Evolutionary conservation across 2,797 vertebrate genomes (phyloP), one percentile per base, ranked within the genome.

Genomic region (Aldrovandia affinis): DNA sequence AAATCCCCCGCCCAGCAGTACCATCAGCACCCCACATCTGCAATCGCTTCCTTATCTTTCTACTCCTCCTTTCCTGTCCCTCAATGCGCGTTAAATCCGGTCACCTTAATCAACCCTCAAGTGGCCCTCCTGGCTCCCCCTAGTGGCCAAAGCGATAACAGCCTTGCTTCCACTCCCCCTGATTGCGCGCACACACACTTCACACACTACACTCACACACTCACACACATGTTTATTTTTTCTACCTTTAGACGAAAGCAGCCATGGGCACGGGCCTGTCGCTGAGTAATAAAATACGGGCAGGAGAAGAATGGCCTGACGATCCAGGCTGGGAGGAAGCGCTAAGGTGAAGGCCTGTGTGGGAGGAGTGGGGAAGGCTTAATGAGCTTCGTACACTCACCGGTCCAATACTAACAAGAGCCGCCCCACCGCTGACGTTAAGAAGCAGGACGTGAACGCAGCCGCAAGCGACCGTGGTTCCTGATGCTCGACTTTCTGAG

Each of bases 141-240:
- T 88, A 88, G 88, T 59, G 59, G 89, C 88, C 33, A 14, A 83
- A 84, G 85, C 82, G 90, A 94, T 92, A 93, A 92, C 81, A 87
- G 83, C 84, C 86, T 78, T 95, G 95, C 91, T 95, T 96, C 95
- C 95, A 95, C 89, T 87, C 70, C 61, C 0, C n/a, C n/a, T n/a
- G n/a, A n/a, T n/a, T n/a, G n/a, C n/a, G n/a, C n/a, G n/a, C n/a
- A n/a, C n/a, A n/a, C n/a, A n/a, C n/a, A n/a, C n/a, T n/a, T n/a
- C n/a, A n/a, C n/a, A n/a, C n/a, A n/a, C n/a, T n/a, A n/a, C n/a
- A n/a, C n/a, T n/a, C n/a, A n/a, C n/a, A n/a, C n/a, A n/a, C n/a
- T n/a, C n/a, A n/a, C n/a, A n/a, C n/a, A n/a, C n/a, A n/a, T n/a
- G n/a, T 50, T 50, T 50, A 50, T 50, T 50, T 22, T 33, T 82